Evolutionary conservation across 1,140 invertebrate genomes (phyloP).

Genomic region (Ceratosolen solmsi): DNA sequence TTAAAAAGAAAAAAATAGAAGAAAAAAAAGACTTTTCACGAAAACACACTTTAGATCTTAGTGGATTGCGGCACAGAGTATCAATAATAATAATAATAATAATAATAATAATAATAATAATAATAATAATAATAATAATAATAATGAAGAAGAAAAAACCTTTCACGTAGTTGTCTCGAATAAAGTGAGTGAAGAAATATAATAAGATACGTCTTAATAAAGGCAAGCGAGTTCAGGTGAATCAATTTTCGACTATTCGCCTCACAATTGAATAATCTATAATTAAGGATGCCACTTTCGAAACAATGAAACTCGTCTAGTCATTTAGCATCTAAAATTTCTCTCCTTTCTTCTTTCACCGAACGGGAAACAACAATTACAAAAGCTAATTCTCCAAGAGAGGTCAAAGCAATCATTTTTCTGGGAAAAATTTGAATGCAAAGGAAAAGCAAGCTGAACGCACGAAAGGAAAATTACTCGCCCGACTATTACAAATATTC

Average conservation of each 20-base stretch:
- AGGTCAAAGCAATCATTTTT: slow-evolving; percentile 30
- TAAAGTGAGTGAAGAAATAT: neutral
- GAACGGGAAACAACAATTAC: slow-evolving; percentile 22
- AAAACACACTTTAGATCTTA: too few relatives aligned
- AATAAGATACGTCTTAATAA: slow-evolving; percentile 9
- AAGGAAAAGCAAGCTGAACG: neutral
- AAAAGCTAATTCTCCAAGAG: neutral
- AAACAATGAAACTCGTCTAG: slow-evolving; percentile 40
- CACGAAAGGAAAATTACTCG: neutral
- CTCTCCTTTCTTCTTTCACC: slow-evolving; percentile 23
- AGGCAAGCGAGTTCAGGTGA: neutral
- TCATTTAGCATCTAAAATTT: slow-evolving; percentile 32
- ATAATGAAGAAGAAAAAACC: too few relatives aligned
- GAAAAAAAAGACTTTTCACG: too few relatives aligned
- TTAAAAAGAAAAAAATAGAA: too few relatives aligned
- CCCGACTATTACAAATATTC: neutral
- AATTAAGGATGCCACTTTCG: slow-evolving; percentile 32
- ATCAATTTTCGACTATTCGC: slow-evolving; percentile 18
- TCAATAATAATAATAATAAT: too few relatives aligned
- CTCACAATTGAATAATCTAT: slow-evolving; percentile 29
- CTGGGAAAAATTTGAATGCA: neutral
- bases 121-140: too few relatives aligned
- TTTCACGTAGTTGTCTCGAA: too few relatives aligned
- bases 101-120: too few relatives aligned
- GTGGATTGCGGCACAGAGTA: too few relatives aligned